Evolutionary conservation across 2,888 invertebrate genomes (phyloP).

Genomic region (Xylota segnis): DNA sequence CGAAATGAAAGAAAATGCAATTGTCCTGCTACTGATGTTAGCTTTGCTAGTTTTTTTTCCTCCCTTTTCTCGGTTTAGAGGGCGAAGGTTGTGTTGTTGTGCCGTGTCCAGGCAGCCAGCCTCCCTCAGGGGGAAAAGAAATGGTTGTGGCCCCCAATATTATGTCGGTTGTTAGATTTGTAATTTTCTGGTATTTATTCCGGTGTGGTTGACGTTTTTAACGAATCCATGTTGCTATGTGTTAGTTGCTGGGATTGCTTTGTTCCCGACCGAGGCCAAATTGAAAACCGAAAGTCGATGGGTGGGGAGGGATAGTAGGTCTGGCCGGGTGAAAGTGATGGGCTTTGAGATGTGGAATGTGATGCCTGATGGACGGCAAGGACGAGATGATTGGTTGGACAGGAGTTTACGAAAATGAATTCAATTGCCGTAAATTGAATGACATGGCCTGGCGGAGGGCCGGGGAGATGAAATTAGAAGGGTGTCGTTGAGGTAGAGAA

Average conservation of each 20-base stretch:
- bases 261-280: constrained; percentile 47
- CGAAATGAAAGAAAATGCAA: constrained; percentile 58
- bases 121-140: constrained; percentile 21
- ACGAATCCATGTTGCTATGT: constrained; percentile 70
- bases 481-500: background rate
- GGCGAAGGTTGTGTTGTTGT: constrained; percentile 35
- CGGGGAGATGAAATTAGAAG: background rate
- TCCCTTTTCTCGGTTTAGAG: constrained; percentile 37
- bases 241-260: constrained; percentile 55
- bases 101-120: background rate
- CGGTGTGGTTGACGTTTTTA: constrained; percentile 75
- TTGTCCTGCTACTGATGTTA: constrained; percentile 65
- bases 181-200: constrained; percentile 75
- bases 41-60: constrained; percentile 34
- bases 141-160: constrained; percentile 7
- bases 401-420: constrained; percentile 32
- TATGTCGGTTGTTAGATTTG: constrained; percentile 65
- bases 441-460: constrained; percentile 1
- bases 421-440: constrained; percentile 55
- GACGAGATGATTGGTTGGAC: constrained; percentile 39
- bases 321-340: constrained; percentile 64
- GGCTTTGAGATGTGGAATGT: constrained; percentile 10
- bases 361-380: constrained; percentile 35
- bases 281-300: constrained; percentile 65
- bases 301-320: background rate